Percentiles rank a stretch among this genome's conserved stretches.
Evolutionary conservation across 2,113 vertebrate genomes (phyloP).

Genomic region (Phrynosoma blainvillii): DNA sequence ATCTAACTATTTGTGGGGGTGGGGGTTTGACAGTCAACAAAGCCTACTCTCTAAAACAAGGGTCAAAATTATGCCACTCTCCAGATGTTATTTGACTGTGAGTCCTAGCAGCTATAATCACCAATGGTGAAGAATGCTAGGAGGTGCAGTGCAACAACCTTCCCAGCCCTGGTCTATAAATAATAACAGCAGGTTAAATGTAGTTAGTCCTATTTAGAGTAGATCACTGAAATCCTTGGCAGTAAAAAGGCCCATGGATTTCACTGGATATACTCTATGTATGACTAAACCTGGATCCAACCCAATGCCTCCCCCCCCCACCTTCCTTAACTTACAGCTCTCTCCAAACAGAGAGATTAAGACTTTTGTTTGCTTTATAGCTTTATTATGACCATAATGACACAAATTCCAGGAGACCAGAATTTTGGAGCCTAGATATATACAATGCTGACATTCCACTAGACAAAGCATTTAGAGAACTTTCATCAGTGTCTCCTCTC

Average conservation of each 20-base stretch:
- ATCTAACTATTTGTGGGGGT: not conserved
- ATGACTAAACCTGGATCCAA: not conserved
- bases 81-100: too few species aligned
- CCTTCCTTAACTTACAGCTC: not conserved
- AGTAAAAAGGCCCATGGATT: not conserved
- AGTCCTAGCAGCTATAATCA: too few species aligned
- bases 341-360: conserved; percentile 21
- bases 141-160: too few species aligned
- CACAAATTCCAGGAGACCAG: conserved; percentile 10
- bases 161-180: too few species aligned
- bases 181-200: too few species aligned
- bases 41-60: not conserved
- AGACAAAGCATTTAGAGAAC: conserved; percentile 17
- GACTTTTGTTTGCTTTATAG: not conserved
- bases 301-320: not conserved
- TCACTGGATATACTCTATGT: not conserved
- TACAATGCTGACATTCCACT: not conserved
- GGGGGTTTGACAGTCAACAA: not conserved
- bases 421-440: conserved; percentile 9
- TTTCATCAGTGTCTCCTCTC: not conserved
- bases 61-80: too few species aligned
- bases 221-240: too few species aligned
- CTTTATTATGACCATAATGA: conserved; percentile 23
- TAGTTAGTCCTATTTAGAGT: too few species aligned
- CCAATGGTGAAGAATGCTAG: too few species aligned